Evolutionary conservation across 2,113 vertebrate species (phyloP).

Genomic region (Suncus etruscus): DNA sequence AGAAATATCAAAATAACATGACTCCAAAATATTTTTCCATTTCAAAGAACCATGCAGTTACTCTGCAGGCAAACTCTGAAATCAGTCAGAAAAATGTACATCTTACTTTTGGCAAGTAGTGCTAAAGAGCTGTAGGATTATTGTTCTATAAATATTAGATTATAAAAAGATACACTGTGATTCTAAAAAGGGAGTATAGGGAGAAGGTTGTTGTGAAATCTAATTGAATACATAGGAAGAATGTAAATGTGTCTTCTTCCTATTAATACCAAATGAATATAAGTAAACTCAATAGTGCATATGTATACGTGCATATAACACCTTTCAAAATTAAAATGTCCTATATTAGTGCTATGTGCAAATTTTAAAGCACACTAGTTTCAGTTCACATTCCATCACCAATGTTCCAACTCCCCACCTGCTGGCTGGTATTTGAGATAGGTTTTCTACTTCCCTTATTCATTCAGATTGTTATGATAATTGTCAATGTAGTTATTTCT

Average conservation of each 20-base stretch:
- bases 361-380: too few relatives aligned
- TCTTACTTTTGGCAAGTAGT: neutral
- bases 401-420: too few relatives aligned
- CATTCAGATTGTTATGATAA: too few relatives aligned
- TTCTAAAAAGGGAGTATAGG: neutral
- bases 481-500: too few relatives aligned
- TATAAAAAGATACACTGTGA: constrained; percentile 15
- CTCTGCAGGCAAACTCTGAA: constrained; percentile 42
- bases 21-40: constrained; percentile 40
- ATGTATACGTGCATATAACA: neutral
- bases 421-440: too few relatives aligned
- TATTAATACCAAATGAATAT: constrained; percentile 12
- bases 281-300: constrained; percentile 17
- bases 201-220: neutral
- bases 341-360: too few relatives aligned
- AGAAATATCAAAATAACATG: constrained; percentile 37
- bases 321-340: neutral
- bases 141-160: constrained; percentile 27
- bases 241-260: neutral
- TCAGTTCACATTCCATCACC: too few relatives aligned
- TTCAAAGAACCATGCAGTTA: constrained; percentile 42
- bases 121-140: neutral
- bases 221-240: neutral
- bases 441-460: too few relatives aligned
- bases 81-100: neutral